phyloP scores from a whole-genome alignment of 2,888 invertebrate species.

The Hipparchia semele region DNA sequence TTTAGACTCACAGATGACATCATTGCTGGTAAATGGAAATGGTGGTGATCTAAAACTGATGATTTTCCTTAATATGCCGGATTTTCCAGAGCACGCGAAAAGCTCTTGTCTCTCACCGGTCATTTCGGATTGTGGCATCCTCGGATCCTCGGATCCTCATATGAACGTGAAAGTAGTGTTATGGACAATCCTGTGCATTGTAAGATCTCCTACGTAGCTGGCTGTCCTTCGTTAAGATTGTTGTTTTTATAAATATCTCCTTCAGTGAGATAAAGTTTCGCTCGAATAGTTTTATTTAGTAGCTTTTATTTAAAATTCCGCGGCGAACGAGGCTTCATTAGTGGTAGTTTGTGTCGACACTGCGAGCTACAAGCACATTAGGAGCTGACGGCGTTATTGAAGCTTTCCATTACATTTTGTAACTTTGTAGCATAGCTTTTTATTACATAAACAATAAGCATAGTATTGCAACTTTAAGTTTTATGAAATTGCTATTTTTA shows the following conservation, averaged over 20 bases:
- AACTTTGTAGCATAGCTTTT: too few relatives aligned
- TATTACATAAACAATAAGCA: too few relatives aligned
- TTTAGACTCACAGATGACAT: too few relatives aligned
- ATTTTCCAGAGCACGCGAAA: too few relatives aligned
- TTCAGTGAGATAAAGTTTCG: constrained; percentile 7
- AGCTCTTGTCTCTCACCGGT: not conserved
- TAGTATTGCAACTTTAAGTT: too few relatives aligned
- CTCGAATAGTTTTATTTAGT: constrained; percentile 11
- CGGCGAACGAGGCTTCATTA: constrained; percentile 24
- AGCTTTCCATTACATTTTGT: not conserved
- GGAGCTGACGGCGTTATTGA: not conserved
- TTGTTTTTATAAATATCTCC: not conserved
- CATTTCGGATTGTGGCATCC: not conserved
- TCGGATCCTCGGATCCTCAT: too few relatives aligned
- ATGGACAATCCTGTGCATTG: too few relatives aligned
- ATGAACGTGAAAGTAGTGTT: not conserved
- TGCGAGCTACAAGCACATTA: not conserved
- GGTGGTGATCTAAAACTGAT: too few relatives aligned
- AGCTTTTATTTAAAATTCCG: constrained; percentile 23
- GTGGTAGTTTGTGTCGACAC: constrained; percentile 15
- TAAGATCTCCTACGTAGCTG: not conserved
- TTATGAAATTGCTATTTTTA: too few relatives aligned
- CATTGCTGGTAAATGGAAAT: too few relatives aligned
- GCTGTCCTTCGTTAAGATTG: not conserved
- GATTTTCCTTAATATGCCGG: too few relatives aligned